Base-by-base conservation (phyloP, 2,113 vertebrate genomes). In the Cepphus grylle region DNA sequence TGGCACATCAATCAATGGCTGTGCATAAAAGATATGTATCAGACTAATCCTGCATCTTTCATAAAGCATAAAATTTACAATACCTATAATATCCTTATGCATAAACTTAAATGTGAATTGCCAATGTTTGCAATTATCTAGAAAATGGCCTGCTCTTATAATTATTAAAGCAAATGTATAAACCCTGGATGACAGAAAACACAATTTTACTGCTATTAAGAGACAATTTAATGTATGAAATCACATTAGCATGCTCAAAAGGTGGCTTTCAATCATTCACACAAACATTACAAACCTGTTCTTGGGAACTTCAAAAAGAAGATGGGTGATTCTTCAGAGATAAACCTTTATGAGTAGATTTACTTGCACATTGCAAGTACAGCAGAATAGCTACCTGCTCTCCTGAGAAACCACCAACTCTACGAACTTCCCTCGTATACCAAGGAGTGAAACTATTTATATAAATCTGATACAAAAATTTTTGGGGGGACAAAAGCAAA, bases 81-180 rank as follows among this genome's bases (percentile, higher is more conserved):
- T 59, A 66, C 55, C 78, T 90, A 52, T 91, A 93, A 95, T 79
- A 90, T 56, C 52, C 59, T 93, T 81, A 86, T 78, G 86, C 94
- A 94, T 93, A 86, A 96, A 94, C 79, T 90, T 95, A 92, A 93
- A 94, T 86, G 65, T 81, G 91, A 96, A 83, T 90, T 93, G 63
- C 30, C 85, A 96, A 17, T 96, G 59, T 97, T 96, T 95, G 90
- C 79, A 97, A 94, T 97, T 96, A 96, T 92, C 93, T 95, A 70
- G 87, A 90, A 95, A 96, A 97, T 91, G 78, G 67, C 59, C 53
- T 80, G 61, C 87, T 95, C 67, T 93, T 92, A 81, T 81, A 95
- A 97, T 97, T 96, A 90, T 93, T 96, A 94, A 95, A 90, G 93
- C 40, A 95, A 95, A 94, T 56, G 84, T 89, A 93, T 88, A 96